Conservation (phyloP, 2,888 invertebrate genomes). For the Diarsia dahlii region DNA sequence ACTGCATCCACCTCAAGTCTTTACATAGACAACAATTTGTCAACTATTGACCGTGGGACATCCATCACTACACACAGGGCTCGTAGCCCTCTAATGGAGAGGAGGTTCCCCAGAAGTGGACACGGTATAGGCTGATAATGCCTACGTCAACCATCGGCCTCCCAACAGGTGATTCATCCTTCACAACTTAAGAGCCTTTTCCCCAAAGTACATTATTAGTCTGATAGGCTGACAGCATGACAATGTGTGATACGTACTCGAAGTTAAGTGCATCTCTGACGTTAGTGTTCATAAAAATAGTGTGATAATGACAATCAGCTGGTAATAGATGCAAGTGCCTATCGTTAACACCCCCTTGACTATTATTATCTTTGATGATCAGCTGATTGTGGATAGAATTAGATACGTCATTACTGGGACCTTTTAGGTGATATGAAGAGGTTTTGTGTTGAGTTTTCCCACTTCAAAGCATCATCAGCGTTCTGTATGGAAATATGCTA, state of each 20-base stretch:
- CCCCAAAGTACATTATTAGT: constrained; percentile 8
- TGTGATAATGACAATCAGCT: constrained; percentile 38
- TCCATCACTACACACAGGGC: background rate
- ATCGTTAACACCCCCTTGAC: constrained; percentile 23
- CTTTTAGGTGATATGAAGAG: background rate
- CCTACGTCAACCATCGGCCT: background rate
- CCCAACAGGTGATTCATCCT: background rate
- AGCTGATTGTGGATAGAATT: constrained; percentile 37
- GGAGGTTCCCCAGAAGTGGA: background rate
- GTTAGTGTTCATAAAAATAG: constrained; percentile 42
- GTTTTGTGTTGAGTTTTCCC: background rate
- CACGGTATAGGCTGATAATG: background rate
- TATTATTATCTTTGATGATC: constrained; percentile 28
- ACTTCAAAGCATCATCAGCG: background rate
- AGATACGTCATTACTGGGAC: background rate
- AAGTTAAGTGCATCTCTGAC: constrained; percentile 32
- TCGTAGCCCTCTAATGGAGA: background rate
- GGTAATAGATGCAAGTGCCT: constrained; percentile 31
- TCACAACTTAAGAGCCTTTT: constrained; percentile 2
- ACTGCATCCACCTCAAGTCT: background rate
- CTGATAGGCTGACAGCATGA: constrained; percentile 8
- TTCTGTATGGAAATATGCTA: background rate
- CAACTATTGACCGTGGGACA: background rate
- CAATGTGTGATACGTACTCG: constrained; percentile 19
- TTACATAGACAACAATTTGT: background rate